Percentiles rank a stretch among this genome's conserved stretches.
These are phyloP conservation scores for Nothocercus nigrocapillus DNA, from an alignment of 2,113 vertebrate species.

Conservation along the genomic window DNA sequence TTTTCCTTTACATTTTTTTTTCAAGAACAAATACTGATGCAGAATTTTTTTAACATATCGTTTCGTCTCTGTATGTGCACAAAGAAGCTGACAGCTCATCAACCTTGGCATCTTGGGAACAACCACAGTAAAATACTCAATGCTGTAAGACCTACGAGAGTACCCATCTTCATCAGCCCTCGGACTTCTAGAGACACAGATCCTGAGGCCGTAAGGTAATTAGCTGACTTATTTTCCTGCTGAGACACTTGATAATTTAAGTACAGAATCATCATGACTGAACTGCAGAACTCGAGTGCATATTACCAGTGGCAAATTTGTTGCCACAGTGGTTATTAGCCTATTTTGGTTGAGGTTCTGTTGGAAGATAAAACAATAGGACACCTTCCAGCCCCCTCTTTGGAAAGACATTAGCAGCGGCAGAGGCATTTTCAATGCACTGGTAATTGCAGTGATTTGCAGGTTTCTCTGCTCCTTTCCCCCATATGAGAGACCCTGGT, in stretches of 20 bases:
- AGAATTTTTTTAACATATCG: not conserved
- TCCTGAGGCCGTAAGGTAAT: constrained; percentile 2
- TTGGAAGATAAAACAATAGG: not conserved
- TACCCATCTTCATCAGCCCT: not conserved
- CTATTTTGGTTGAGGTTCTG: not conserved
- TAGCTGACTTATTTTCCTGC: not conserved
- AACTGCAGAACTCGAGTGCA: not conserved
- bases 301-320: not conserved
- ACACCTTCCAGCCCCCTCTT: not conserved
- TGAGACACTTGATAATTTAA: not conserved
- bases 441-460: not conserved
- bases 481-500: not conserved
- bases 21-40: not conserved
- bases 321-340: not conserved
- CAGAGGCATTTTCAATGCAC: not conserved
- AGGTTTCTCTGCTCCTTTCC: not conserved
- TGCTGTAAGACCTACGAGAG: not conserved
- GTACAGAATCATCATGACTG: not conserved
- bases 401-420: not conserved
- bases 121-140: not conserved
- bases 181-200: not conserved
- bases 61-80: not conserved
- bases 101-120: not conserved
- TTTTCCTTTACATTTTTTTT: not conserved
- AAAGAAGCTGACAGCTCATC: not conserved